These are phyloP conservation scores for Lasioglossum calceatum DNA, from an alignment of 2,888 invertebrate species.

Conservation along the genomic window DNA sequence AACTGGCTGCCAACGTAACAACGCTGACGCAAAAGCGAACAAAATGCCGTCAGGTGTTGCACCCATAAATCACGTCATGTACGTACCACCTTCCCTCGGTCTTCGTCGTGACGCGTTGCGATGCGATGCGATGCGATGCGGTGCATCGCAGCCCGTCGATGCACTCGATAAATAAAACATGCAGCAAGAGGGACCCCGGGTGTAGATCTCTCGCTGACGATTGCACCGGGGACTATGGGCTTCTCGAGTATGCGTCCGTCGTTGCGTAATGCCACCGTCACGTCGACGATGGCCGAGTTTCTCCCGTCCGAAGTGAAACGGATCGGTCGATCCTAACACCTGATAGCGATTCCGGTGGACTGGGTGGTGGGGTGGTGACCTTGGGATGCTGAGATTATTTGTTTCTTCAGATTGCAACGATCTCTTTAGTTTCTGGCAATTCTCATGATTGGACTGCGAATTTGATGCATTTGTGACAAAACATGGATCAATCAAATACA, in stretches of 20 bases:
- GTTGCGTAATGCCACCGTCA: conserved; percentile 20
- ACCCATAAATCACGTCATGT: conserved; percentile 79
- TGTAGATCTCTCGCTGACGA: conserved; percentile 50
- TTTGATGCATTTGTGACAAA: no score
- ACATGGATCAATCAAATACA: no score
- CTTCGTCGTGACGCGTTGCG: conserved; percentile 65
- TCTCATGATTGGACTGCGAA: no score
- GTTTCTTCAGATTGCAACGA: background rate
- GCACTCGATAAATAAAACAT: conserved; percentile 78
- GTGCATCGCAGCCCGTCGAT: conserved; percentile 49
- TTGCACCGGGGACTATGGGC: conserved; percentile 13
- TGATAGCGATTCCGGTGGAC: background rate
- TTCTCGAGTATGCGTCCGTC: background rate
- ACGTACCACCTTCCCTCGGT: conserved; percentile 69
- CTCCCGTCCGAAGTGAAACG: conserved; percentile 2
- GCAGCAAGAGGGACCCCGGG: conserved; percentile 46
- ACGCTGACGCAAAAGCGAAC: conserved; percentile 78
- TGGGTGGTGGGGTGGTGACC: background rate
- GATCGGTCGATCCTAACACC: background rate
- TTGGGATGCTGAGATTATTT: background rate
- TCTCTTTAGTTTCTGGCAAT: background rate
- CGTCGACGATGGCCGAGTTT: conserved; percentile 8
- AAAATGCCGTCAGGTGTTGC: conserved; percentile 81
- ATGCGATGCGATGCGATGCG: background rate
- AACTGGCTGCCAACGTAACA: conserved; percentile 76